Evolutionary conservation across 2,888 invertebrate species (phyloP), one percentile per base, ranked within the genome.

Genomic region (Sarcophaga caerulescens): DNA sequence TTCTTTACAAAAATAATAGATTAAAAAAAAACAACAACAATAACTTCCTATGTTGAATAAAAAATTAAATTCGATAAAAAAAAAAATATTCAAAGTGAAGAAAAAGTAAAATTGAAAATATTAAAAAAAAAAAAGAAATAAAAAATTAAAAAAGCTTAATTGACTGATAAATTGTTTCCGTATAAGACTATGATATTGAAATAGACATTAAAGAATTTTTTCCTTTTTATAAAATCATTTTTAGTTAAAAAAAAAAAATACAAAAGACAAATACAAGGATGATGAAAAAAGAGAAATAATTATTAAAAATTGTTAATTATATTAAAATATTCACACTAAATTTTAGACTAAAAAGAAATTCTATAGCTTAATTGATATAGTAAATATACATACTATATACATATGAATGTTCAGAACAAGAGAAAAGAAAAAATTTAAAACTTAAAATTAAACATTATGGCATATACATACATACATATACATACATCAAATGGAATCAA

Each of bases 101-200:
- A 35, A 35, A 10, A 35, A 52, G 52, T 47, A 52, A 52, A 45
- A 70, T 70, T 35, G 8, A 35, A 78, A 57, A 60, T 65, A 44
- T 35, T 70, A 65, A 81, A 23, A 76, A 62, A 66, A 17, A 66
- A 23, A 6, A 70, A 63, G 11, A 63, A 21, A 44, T 44, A 68
- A 57, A 12, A 69, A 59, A 19, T 71, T 35, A 8, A 52, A 69
- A 81, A 81, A 52, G 86, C 75, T 84, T 81, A 86, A 86, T 84
- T 86, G 86, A 86, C 88, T 88, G 84, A 78, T 83, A 68, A 84
- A 80, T 85, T 85, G 68, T 76, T 79, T 86, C 19, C 65, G 60
- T 59, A 35, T 69, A 74, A 75, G 35, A 79, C 68, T 52, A 19
- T 63, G 17, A 52, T 63, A 70, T 69, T 78, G 71, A 23, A 79